Evolutionary conservation across 2,113 vertebrate species (phyloP).

Genomic region (Stomatorhinus ivindoensis): DNA sequence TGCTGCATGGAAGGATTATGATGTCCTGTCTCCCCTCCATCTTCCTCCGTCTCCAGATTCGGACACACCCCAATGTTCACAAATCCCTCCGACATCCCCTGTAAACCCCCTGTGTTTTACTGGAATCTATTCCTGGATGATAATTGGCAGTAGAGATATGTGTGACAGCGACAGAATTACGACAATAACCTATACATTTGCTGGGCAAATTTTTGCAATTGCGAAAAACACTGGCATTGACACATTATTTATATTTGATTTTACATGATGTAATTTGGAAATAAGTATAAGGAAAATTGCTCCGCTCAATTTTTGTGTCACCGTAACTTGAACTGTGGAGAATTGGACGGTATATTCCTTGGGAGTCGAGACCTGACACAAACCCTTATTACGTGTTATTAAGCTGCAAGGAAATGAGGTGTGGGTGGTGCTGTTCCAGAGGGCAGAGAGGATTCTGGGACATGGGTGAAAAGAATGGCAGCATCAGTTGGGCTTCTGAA

Average conservation of each 20-base stretch:
- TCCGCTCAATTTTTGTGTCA: constrained; percentile 33
- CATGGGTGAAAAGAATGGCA: background rate
- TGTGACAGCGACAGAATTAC: background rate
- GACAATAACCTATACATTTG: background rate
- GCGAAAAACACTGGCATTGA: background rate
- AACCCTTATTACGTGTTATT: constrained; percentile 37
- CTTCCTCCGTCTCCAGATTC: background rate
- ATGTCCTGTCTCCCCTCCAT: background rate
- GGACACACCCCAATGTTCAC: background rate
- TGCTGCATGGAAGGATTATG: background rate
- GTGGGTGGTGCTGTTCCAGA: background rate
- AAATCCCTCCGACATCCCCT: background rate
- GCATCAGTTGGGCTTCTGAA: background rate
- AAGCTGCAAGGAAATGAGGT: constrained; percentile 30
- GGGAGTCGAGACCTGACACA: constrained; percentile 27
- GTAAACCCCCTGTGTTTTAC: background rate
- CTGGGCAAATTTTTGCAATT: background rate
- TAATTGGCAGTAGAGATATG: background rate
- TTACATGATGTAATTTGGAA: constrained; percentile 59
- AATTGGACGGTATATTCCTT: background rate
- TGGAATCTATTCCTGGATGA: background rate
- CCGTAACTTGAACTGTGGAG: background rate
- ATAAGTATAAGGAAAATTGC: constrained; percentile 53
- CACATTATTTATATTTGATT: constrained; percentile 51
- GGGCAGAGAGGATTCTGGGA: constrained; percentile 6